Base-by-base conservation (phyloP, 2,888 invertebrate genomes). In the Drosophila merina region DNA sequence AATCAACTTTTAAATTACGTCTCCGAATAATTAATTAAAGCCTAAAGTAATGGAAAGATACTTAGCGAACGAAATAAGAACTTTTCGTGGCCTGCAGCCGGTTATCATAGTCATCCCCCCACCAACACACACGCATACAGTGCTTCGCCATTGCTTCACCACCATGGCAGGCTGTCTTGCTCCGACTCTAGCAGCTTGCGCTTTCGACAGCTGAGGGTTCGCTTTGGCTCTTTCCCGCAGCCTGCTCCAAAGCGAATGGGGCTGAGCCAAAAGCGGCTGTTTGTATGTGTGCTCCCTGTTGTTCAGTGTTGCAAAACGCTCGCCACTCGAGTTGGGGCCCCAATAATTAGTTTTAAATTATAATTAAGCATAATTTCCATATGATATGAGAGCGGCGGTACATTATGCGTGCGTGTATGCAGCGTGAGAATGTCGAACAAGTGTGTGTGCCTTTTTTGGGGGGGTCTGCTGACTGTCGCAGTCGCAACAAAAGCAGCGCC, bases 311-410 rank as follows among this genome's bases (percentile, higher is more conserved):
- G 82, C 47, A 77, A 75, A 82, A 77, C 67, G 42, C 60, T 62
- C 49, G 14, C 28, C 58, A 51, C 33, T 54, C 49, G 33, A 42
- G 45, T 60, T 50, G 55, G 64, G 75, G 59, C 50, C 79, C 74
- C 48, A 79, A 80, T 83, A 80, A 86, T 86, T 83, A 83, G 75
- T 83, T 76, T 59, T 73, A 76, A 79, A 75, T 73, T 79, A 76
- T 67, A 85, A 74, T 77, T 75, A 74, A 79, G 47, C 70, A 76
- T 75, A 81, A 77, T 82, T 79, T 85, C 62, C 72, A 55, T 79
- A 67, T 26, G 57, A 67, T 52, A 62, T 60, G 63, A 67, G 69
- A 40, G 20, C 20, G 20, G 20, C 20, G 36, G 45, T 73, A 74
- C 64, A 79, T 79, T 57, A 48, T 68, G 50, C 28, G 44, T 62